Percentiles rank a stretch among this genome's conserved stretches.
Evolutionary conservation across 2,888 invertebrate genomes (phyloP).

Genomic region (Mesorhabditis sp.): DNA sequence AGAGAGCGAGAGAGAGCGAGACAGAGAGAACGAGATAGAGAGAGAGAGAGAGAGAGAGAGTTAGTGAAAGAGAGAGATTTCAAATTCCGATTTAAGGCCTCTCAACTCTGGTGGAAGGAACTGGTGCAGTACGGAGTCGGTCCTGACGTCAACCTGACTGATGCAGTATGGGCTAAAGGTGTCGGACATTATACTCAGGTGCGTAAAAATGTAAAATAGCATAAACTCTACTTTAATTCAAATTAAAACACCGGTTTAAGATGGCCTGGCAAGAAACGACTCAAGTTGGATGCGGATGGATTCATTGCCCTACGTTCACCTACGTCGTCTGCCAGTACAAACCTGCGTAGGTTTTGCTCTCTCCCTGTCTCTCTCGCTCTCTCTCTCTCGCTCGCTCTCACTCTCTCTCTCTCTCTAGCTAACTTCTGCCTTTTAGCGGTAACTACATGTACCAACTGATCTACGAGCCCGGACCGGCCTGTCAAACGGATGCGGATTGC

Average conservation of each 20-base stretch:
- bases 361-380: too few relatives aligned
- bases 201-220: neutral
- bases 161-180: neutral
- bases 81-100: neutral
- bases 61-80: too few relatives aligned
- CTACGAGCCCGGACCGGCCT: neutral
- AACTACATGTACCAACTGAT: neutral
- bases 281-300: neutral
- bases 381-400: neutral
- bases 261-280: conserved; percentile 6
- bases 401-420: neutral
- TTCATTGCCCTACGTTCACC: neutral
- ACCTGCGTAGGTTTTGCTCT: neutral
- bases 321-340: neutral
- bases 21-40: too few relatives aligned
- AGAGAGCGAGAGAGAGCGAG: neutral
- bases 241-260: neutral
- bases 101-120: neutral
- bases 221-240: neutral
- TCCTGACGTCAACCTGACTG: neutral
- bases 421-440: conserved; percentile 1
- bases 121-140: neutral
- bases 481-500: neutral
- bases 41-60: too few relatives aligned
- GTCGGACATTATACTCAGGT: neutral